Conservation (phyloP, 2,797 vertebrate genomes). For the Syndactyla subalaris region DNA sequence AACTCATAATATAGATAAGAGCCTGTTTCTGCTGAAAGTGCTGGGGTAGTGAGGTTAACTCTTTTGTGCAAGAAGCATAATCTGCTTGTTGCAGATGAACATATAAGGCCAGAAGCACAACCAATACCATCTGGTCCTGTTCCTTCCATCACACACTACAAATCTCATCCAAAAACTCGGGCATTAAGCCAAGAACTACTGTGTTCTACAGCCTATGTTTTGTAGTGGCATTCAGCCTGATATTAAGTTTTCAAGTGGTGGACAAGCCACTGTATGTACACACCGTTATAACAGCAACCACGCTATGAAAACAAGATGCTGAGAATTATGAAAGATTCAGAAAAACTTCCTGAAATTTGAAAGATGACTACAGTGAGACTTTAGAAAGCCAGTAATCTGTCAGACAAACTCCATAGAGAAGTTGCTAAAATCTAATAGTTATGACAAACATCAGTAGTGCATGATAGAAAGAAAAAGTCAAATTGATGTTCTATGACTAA, state of each 20-base stretch:
- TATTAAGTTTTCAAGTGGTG: neutral
- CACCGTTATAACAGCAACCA: neutral
- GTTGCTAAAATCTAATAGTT: neutral
- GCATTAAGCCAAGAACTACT: neutral
- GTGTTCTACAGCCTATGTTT: neutral
- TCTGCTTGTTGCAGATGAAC: neutral
- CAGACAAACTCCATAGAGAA: neutral
- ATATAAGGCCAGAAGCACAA: neutral
- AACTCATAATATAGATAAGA: neutral
- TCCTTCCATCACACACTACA: neutral
- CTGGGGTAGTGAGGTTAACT: neutral
- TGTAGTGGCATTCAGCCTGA: neutral
- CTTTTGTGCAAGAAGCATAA: neutral
- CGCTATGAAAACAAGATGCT: neutral
- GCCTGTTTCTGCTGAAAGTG: neutral
- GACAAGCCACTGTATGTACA: neutral
- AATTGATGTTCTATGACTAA: neutral
- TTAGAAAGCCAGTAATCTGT: neutral
- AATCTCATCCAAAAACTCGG: neutral
- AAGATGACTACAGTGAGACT: neutral
- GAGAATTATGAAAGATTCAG: neutral
- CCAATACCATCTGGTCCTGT: neutral
- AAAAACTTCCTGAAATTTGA: neutral
- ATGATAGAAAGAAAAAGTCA: neutral
- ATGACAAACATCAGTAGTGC: neutral